These are phyloP conservation scores for Macrobrachium nipponense DNA, from an alignment of 1,140 invertebrate genomes.

Conservation along the genomic window DNA sequence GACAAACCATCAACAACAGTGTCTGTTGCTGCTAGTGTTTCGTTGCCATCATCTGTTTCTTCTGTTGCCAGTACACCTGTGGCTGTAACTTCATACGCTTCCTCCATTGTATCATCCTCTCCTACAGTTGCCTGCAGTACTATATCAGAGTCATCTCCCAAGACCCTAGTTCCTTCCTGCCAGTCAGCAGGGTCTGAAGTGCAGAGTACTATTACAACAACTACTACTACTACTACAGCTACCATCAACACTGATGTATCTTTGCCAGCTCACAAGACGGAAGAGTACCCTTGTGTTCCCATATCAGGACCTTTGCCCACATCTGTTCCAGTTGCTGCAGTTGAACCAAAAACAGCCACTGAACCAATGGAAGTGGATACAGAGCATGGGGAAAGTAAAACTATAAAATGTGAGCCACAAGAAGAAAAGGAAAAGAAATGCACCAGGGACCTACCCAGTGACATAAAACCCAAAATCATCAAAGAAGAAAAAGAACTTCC, in stretches of 20 bases:
- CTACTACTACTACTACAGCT: not conserved
- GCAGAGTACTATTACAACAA: conserved; percentile 5
- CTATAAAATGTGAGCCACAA: conserved; percentile 28
- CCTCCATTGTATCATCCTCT: too few species aligned
- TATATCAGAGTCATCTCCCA: too few species aligned
- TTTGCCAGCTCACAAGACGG: too few species aligned
- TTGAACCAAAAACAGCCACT: conserved; percentile 52
- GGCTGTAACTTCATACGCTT: too few species aligned
- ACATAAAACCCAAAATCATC: too few species aligned
- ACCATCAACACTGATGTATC: conserved; percentile 16
- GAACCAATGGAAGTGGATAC: conserved; percentile 50
- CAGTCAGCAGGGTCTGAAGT: not conserved
- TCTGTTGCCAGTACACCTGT: not conserved
- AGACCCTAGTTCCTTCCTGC: too few species aligned
- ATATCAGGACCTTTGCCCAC: conserved; percentile 44
- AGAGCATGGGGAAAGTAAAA: conserved; percentile 36
- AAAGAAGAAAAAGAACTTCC: not conserved
- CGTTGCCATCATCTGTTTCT: conserved; percentile 5
- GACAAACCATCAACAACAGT: not conserved
- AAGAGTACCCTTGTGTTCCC: conserved; percentile 8
- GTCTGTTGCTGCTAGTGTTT: not conserved
- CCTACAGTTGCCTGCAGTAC: too few species aligned
- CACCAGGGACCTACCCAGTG: too few species aligned
- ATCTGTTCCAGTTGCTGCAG: conserved; percentile 41
- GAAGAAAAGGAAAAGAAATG: not conserved